Evolutionary conservation across 2,797 vertebrate genomes (phyloP), one percentile per base, ranked within the genome.

Genomic region (Triplophysa yarkandensis): DNA sequence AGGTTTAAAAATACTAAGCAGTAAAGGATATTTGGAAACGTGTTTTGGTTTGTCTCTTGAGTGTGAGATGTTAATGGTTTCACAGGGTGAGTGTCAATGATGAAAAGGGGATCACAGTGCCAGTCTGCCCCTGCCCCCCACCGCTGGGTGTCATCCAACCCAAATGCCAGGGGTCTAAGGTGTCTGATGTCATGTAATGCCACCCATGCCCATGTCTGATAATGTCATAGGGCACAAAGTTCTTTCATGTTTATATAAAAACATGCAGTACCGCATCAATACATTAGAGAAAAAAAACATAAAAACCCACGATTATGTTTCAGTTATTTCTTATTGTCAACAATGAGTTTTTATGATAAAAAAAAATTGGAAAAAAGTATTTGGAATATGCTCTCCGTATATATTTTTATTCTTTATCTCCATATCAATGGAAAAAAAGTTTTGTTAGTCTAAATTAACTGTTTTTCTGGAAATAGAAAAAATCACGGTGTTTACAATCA

Each of bases 131-230:
- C 21, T 73, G 61, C 48, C 60, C 52, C 61, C 58, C 50, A 68
- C 57, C 68, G 69, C 62, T 74, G 71, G 71, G 73, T 74, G 61
- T 76, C 50, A 77, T 60, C 30, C 54, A 36, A 62, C 80, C 83
- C 74, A 88, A 88, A 91, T 89, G 86, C 78, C 88, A 90, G 89
- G 90, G 88, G 87, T 89, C 88, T 82, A 58, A 66, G 78, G 89
- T 88, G 82, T 91, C 84, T 76, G 81, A 80, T 89, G 79, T 90
- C 86, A 8, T 76, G 71, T 80, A 81, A 64, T 46, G 65, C 71
- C 85, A 80, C 83, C 83, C 68, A 63, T 83, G 77, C 67, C 76
- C 75, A 63, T 77, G 70, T 71, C 68, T 80, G 80, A 69, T 85
- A 86, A 88, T 86, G 80, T 85, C 84, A 80, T 66, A 54, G 81